Percentiles rank a stretch among this genome's conserved stretches.
Evolutionary conservation across 2,113 vertebrate genomes (phyloP).

Genomic region (Nestor notabilis): DNA sequence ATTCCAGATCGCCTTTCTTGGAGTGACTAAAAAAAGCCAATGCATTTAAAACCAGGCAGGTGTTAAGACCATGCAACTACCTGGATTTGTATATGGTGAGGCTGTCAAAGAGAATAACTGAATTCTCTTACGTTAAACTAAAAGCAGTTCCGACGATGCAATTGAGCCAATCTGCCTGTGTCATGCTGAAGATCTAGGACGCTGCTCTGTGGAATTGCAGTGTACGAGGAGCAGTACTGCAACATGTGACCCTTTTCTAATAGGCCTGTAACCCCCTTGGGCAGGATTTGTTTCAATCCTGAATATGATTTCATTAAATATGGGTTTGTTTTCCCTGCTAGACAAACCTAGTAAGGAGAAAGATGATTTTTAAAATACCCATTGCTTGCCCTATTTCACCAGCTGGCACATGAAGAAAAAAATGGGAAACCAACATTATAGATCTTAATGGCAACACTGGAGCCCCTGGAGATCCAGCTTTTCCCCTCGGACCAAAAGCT

Average conservation of each 20-base stretch:
- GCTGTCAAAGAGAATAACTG: neutral
- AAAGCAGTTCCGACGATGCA: rapidly evolving
- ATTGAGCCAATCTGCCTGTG: neutral
- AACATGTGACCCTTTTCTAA: neutral
- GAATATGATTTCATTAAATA: neutral
- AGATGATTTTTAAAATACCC: neutral
- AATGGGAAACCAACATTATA: neutral
- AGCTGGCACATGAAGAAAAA: neutral
- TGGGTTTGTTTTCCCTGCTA: neutral
- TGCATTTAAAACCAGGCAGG: neutral
- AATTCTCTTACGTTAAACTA: neutral
- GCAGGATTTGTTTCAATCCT: neutral
- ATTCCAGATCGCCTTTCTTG: neutral
- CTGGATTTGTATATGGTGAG: neutral
- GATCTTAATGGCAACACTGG: neutral
- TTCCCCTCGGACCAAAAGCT: neutral
- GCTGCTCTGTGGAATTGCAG: neutral
- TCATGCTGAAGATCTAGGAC: neutral
- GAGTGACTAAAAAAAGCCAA: neutral
- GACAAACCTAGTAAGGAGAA: neutral
- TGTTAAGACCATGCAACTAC: neutral
- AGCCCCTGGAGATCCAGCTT: neutral
- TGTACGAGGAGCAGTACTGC: neutral
- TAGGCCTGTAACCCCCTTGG: neutral
- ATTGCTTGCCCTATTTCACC: rapidly evolving